Evolutionary conservation across 2,888 invertebrate genomes (phyloP), one percentile per base, ranked within the genome.

Genomic region (Spodoptera picta): DNA sequence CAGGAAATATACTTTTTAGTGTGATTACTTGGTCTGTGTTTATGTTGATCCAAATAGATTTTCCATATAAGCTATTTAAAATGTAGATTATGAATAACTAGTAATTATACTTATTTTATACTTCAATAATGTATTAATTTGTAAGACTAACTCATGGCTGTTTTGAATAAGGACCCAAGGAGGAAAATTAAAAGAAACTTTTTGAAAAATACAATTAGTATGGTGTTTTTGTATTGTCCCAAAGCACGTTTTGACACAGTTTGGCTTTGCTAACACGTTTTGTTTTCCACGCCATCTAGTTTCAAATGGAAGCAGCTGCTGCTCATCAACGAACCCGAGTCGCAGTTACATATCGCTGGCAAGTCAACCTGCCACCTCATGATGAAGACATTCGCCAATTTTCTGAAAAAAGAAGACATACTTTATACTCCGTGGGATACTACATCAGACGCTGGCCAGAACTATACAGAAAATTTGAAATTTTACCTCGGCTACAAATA

Each of bases 301-400:
- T 96, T 95, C 90, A 82, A 94, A 45, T 97, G 97, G 97, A 93
- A 90, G 65, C 96, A 96, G 87, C 92, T 97, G 27, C 95, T 96
- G 62, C 92, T 97, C 69, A 95, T 98, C 87, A 97, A 97, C 86
- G 96, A 97, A 81, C 96, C 96, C 24, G 95, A 96, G 68, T 96
- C 96, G 0, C 96, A 97, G 83, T 89, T 95, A 23, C 95, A 96
- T 81, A 94, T 97, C 5, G 96, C 96, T 24, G 97, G 97, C 2
- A 95, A 95, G 55, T 95, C 96, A 36, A 96, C 97, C 31, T 98
- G 98, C 83, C 96, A 96, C 69, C 95, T 98, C 66, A 96, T 97
- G 92, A 96, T 97, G 95, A 96, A 96, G 74, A 96, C 96, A 0
- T 91, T 98, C 82, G 96, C 97, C 7, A 96, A 97, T 80, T 94